phyloP scores from a whole-genome alignment of 2,113 vertebrate genomes.

The Anolis carolinensis region DNA sequence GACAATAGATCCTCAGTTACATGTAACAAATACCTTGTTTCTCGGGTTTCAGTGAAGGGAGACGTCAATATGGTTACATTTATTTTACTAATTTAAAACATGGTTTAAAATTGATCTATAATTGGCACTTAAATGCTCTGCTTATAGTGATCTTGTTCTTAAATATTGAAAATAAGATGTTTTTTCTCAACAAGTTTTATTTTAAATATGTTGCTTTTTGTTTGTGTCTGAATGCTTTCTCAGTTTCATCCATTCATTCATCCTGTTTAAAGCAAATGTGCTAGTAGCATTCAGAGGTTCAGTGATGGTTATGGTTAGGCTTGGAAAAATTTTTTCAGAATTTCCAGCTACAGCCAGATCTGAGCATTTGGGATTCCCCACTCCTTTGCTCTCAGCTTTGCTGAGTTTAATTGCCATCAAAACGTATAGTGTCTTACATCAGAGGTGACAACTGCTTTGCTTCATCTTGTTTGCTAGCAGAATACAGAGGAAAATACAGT shows the following conservation, averaged over 20 bases:
- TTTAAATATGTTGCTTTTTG: background rate
- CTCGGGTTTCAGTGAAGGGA: slow-evolving; percentile 68
- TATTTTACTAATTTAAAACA: slow-evolving; percentile 25
- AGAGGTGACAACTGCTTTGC: slow-evolving; percentile 28
- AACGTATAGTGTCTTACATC: slow-evolving; percentile 21
- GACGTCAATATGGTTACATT: slow-evolving; percentile 34
- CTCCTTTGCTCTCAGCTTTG: background rate
- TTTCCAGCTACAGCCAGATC: background rate
- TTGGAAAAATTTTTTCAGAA: background rate
- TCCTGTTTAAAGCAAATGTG: background rate
- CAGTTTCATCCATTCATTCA: background rate
- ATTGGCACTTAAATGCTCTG: background rate
- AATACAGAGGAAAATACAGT: background rate
- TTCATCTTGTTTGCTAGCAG: slow-evolving; percentile 8
- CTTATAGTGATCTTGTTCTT: slow-evolving; percentile 1
- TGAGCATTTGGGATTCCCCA: background rate
- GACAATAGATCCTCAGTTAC: slow-evolving; percentile 65
- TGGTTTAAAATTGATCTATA: slow-evolving; percentile 2
- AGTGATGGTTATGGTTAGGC: background rate
- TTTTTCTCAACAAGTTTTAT: background rate
- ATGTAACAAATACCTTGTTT: slow-evolving; percentile 69
- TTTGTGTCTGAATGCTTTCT: background rate
- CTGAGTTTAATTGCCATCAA: background rate
- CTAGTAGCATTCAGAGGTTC: background rate
- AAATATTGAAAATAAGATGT: background rate